Evolutionary conservation across 2,797 vertebrate species (phyloP).

Genomic region (Pantherophis vulpinus): DNA sequence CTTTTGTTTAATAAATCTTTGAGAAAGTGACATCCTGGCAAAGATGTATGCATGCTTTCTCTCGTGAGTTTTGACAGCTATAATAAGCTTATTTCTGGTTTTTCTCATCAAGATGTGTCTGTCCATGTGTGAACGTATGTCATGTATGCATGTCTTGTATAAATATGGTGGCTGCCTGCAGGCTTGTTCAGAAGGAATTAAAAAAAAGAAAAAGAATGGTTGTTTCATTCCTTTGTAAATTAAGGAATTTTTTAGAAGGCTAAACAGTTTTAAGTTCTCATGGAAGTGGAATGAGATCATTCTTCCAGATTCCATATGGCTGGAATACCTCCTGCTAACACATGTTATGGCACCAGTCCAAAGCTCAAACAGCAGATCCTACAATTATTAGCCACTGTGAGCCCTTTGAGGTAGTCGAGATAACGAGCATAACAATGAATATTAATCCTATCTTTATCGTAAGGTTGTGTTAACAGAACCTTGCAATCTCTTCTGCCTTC

Average conservation of each 20-base stretch:
- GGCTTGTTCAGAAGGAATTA: background rate
- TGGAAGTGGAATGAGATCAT: slow-evolving; percentile 29
- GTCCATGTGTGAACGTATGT: background rate
- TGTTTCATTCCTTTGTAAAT: slow-evolving; percentile 15
- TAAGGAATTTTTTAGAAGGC: slow-evolving; percentile 35
- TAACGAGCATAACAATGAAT: background rate
- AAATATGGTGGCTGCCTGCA: background rate
- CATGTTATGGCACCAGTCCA: background rate
- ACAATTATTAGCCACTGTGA: background rate
- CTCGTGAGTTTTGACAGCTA: background rate
- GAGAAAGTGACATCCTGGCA: slow-evolving; percentile 8
- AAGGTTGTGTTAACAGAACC: background rate
- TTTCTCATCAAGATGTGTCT: slow-evolving; percentile 5
- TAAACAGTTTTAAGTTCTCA: background rate
- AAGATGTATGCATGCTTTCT: background rate
- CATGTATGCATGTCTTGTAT: background rate
- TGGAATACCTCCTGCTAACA: background rate
- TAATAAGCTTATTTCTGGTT: slow-evolving; percentile 12
- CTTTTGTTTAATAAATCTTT: slow-evolving; percentile 10
- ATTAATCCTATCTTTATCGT: background rate
- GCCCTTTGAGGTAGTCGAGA: background rate
- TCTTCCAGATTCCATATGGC: background rate
- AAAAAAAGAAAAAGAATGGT: slow-evolving; percentile 3
- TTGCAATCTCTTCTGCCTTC: background rate
- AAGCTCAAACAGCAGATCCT: background rate